Percentiles rank a stretch among this genome's conserved stretches.
phyloP scores from a whole-genome alignment of 2,888 invertebrate species.

The Synanthedon andrenaeformis region DNA sequence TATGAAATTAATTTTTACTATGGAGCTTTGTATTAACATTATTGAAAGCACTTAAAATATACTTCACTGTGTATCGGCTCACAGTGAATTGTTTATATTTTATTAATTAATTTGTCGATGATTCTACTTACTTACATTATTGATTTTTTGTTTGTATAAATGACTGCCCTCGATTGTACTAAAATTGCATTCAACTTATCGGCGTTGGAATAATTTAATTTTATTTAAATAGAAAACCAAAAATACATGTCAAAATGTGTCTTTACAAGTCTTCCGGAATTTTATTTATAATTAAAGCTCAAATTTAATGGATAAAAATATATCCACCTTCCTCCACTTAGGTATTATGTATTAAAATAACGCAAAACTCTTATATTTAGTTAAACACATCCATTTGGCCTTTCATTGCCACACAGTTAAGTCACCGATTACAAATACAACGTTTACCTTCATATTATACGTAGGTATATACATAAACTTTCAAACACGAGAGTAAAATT shows the following conservation, averaged over 20 bases:
- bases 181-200: constrained; percentile 17
- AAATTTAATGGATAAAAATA: constrained; percentile 50
- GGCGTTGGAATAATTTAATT: constrained; percentile 24
- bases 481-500: constrained; percentile 24
- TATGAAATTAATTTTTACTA: too few relatives aligned
- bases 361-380: constrained; percentile 33
- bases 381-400: constrained; percentile 30
- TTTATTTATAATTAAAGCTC: constrained; percentile 68
- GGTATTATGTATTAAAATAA: constrained; percentile 31
- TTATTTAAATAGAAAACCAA: constrained; percentile 16
- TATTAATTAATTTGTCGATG: too few relatives aligned
- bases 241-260: constrained; percentile 19
- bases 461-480: constrained; percentile 26
- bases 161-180: too few relatives aligned
- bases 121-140: too few relatives aligned
- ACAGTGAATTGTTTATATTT: too few relatives aligned
- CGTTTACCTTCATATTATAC: constrained; percentile 14
- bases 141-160: too few relatives aligned
- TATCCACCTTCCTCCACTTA: constrained; percentile 20
- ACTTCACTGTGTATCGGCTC: too few relatives aligned
- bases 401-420: constrained; percentile 40
- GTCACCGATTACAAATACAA: constrained; percentile 28
- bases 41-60: too few relatives aligned
- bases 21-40: too few relatives aligned
- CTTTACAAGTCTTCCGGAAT: constrained; percentile 39